Base-by-base conservation (phyloP, 2,888 invertebrate genomes). In the Tenthredo scrophulariae region DNA sequence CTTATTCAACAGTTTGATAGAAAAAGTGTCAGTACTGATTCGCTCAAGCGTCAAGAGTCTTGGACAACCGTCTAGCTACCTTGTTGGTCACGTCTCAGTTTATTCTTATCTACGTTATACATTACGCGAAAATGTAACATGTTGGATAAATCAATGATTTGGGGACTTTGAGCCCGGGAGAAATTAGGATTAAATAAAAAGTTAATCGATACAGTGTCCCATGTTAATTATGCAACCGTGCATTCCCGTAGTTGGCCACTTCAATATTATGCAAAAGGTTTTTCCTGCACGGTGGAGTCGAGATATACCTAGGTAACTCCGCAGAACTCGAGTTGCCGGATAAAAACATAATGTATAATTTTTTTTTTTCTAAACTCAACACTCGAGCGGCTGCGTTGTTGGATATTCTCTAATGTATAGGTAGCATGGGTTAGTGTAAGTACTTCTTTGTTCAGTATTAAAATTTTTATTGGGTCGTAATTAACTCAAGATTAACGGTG, bases 161-260 rank as follows among this genome's bases (percentile, higher is more conserved):
- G 26, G 70, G 40, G 75, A 75, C 18, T 46, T 75, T 79, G n/a
- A 54, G 9, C 10, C 3, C 33, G 18, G 80, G 58, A 80, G 80
- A 80, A 80, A 80, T 80, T 80, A 80, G 40, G 62, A 62, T 5
- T 37, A 40, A 40, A n/a, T 50, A 80, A 80, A 80, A 80, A 80
- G 58, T 58, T 80, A 40, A 80, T 62, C 80, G 80, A 62, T 80
- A 62, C 37, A 80, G 29, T 54, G 77, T 54, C 50, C 29, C 33
- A 77, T 10, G 80, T 10, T 80, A 40, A 80, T 58, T 62, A 80
- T 62, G 79, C 37, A 62, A 80, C 37, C 22, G 33, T 33, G 6
- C 26, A 54, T 50, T 54, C 50, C 50, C 33, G 13, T 62, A 26
- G 62, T 26, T 70, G 9, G 70, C 46, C 18, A 43, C 26, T 50